Conservation (phyloP, 2,113 vertebrate species). For the Falcunculus frontatus region DNA sequence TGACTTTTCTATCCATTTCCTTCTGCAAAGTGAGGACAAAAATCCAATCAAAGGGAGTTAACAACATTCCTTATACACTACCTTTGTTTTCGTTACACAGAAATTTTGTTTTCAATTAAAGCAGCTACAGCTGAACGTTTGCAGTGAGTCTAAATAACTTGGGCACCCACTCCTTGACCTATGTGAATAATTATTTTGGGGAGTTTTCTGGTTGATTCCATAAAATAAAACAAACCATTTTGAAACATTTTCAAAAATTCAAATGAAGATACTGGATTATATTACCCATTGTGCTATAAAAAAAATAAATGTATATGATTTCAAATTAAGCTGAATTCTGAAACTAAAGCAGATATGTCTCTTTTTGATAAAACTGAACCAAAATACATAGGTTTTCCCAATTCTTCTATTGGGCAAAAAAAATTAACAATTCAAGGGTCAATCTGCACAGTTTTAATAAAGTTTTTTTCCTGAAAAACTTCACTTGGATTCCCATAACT, state of each 20-base stretch:
- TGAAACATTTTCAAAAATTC: not conserved
- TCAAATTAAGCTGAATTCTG: not conserved
- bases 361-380: not conserved
- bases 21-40: not conserved
- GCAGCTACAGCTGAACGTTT: not conserved
- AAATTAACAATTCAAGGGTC: not conserved
- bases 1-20: not conserved
- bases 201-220: not conserved
- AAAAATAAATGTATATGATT: not conserved
- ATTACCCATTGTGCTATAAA: not conserved
- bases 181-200: not conserved
- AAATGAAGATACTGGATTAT: not conserved
- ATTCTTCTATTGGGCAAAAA: not conserved
- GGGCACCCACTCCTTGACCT: not conserved
- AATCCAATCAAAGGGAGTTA: not conserved
- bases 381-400: not conserved
- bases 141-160: not conserved
- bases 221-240: not conserved
- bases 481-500: not conserved
- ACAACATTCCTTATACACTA: not conserved
- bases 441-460: not conserved
- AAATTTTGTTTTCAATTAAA: not conserved
- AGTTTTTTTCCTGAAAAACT: not conserved
- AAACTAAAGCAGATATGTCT: not conserved
- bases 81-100: not conserved